phyloP scores from a whole-genome alignment of 2,113 vertebrate species.

The Zosterops borbonicus region DNA sequence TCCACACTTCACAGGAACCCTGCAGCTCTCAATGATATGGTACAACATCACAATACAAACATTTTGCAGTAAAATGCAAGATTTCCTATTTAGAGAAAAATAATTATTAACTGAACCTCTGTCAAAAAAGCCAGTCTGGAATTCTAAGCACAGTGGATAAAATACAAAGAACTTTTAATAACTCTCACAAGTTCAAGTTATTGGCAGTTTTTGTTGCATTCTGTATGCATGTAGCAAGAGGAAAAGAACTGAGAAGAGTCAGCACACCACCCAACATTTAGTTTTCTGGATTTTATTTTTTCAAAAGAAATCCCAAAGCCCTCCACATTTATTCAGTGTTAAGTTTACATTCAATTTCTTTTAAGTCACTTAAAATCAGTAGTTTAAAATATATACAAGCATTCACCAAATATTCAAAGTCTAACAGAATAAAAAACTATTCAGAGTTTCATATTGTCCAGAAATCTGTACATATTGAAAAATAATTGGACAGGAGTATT shows the following conservation, averaged over 20 bases:
- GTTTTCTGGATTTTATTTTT: slow-evolving; percentile 31
- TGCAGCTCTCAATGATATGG: neutral
- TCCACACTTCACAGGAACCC: neutral
- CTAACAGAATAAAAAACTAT: neutral
- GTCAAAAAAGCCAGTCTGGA: neutral
- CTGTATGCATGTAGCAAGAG: neutral
- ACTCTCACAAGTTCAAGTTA: neutral
- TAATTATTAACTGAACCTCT: neutral
- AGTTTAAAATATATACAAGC: slow-evolving; percentile 37
- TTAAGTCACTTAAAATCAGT: slow-evolving; percentile 52
- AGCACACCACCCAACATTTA: neutral
- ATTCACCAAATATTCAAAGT: neutral
- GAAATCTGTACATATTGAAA: neutral
- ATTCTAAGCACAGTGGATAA: neutral
- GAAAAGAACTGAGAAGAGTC: neutral
- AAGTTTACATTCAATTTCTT: slow-evolving; percentile 31
- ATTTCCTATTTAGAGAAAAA: neutral
- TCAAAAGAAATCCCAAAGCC: neutral
- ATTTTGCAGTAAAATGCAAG: neutral
- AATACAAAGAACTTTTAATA: neutral
- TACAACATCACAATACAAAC: neutral
- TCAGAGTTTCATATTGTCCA: neutral
- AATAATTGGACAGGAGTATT: neutral
- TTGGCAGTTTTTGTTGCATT: neutral
- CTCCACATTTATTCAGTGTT: slow-evolving; percentile 22